phyloP scores from a whole-genome alignment of 2,888 invertebrate species.

The Mycalesis mineus region DNA sequence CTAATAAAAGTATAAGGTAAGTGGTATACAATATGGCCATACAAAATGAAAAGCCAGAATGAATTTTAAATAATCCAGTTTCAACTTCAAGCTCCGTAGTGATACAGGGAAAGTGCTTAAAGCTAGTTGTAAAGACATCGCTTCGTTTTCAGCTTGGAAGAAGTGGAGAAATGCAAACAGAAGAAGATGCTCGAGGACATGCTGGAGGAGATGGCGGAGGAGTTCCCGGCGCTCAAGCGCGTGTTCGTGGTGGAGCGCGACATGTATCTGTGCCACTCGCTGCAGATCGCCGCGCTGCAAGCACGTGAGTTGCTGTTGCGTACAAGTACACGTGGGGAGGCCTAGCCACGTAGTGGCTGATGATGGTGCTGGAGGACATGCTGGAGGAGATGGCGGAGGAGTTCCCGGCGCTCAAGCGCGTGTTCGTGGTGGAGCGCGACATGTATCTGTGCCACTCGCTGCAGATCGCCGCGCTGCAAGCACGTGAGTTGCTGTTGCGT shows the following conservation, averaged over 20 bases:
- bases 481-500: slow-evolving; percentile 46
- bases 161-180: slow-evolving; percentile 96
- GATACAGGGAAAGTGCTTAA: no score
- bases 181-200: slow-evolving; percentile 94
- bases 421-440: slow-evolving; percentile 96
- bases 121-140: no score
- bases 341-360: no score
- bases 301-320: slow-evolving; percentile 48
- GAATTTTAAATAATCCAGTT: no score
- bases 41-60: neutral
- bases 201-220: slow-evolving; percentile 93
- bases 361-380: slow-evolving; percentile 94
- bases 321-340: no score
- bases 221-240: slow-evolving; percentile 93
- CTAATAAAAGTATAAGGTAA: slow-evolving; percentile 88
- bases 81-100: no score
- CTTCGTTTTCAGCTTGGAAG: slow-evolving; percentile 85
- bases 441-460: slow-evolving; percentile 92
- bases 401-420: slow-evolving; percentile 93
- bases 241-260: slow-evolving; percentile 97
- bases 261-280: slow-evolving; percentile 91
- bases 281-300: slow-evolving; percentile 81
- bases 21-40: no score
- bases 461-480: slow-evolving; percentile 79
- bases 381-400: slow-evolving; percentile 95